Base-by-base conservation (phyloP, 2,888 invertebrate genomes). In the Lacanobia wlatinum region DNA sequence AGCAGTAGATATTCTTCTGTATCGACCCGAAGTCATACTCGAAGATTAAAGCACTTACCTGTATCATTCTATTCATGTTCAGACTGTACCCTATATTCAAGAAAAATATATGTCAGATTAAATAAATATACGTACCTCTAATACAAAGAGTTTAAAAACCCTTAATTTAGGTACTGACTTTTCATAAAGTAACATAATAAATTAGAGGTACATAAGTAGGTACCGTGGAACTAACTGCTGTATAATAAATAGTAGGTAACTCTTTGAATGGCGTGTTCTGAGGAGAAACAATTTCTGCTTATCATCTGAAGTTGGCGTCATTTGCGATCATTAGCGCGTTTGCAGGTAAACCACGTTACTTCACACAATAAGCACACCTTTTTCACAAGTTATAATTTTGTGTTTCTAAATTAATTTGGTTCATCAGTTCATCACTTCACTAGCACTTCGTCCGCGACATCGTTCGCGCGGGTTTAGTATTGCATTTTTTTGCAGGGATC, bases 281-380 rank as follows among this genome's bases (percentile, higher is more conserved):
- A 40, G 18, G 6, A 69, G n/a, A 48, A 12, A 62, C 48, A 21
- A 21, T 55, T 53, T 63, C 23, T 76, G 71, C 77, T 23, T 55
- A 53, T 60, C 63, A 71, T 76, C 63, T 53, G 0, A n/a, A 23
- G 53, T 34, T 48, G 52, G 48, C 58, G 58, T 59, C 62, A 48
- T 63, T 58, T 21, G 10, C 12, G 38, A 48, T 48, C 63, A 46
- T 70, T 63, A 70, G 18, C 14, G 28, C 18, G 2, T 18, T 16
- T 43, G 48, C 23, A 34, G 18, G 55, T 1, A 38, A 21, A n/a
- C 0, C 43, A 48, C 9, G 4, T n/a, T 43, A 58, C n/a, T 60
- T 34, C 18, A 43, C 7, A 34, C 28, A 68, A 68, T 60, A 38
- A 18, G 43, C n/a, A 38, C 50, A 50, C 23, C 21, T 23, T 65